Evolutionary conservation across 2,113 vertebrate species (phyloP), one percentile per base, ranked within the genome.

Genomic region (Chionodraco myersi): DNA sequence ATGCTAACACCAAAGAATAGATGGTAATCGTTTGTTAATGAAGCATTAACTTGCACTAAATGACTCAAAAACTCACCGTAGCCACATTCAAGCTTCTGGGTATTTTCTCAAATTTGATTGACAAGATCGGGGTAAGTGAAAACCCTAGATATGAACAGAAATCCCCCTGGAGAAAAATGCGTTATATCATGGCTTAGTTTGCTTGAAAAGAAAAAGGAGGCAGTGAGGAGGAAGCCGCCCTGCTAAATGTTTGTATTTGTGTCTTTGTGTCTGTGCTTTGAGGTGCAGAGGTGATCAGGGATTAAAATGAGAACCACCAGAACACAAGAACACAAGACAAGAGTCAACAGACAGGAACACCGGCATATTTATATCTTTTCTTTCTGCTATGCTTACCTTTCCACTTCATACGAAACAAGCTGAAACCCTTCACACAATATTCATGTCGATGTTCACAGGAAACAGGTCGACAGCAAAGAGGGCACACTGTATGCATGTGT

Each of bases 181-280:
- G 6, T 11, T 6, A 30, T 10, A 49, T 57, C 16, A 14, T 10
- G 59, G 26, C 18, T 41, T 1, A 45, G n/a, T 34, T 4, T 26
- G 48, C 7, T 5, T 16, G 52, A 36, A 10, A 8, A 30, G 26
- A 30, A 44, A 23, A 18, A 41, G 36, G 21, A 51, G 14, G 16
- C 23, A 18, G 60, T 2, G 11, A 45, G 9, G 56, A 45, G 10
- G 30, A 10, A n/a, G 5, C 21, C 6, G 9, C 10, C 47, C 62
- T 53, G 53, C 36, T 18, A 3, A 54, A 49, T 58, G 56, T 82
- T 85, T 80, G 36, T 70, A 49, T 85, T 75, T 76, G 63, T 75
- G 66, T 86, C 49, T 77, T 59, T 66, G 76, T 51, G 2, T 52
- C 15, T 48, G 45, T 45, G 54, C 54, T 60, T 72, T 65, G 61